Conservation (phyloP, 2,888 invertebrate species). For the Hipparchia semele region DNA sequence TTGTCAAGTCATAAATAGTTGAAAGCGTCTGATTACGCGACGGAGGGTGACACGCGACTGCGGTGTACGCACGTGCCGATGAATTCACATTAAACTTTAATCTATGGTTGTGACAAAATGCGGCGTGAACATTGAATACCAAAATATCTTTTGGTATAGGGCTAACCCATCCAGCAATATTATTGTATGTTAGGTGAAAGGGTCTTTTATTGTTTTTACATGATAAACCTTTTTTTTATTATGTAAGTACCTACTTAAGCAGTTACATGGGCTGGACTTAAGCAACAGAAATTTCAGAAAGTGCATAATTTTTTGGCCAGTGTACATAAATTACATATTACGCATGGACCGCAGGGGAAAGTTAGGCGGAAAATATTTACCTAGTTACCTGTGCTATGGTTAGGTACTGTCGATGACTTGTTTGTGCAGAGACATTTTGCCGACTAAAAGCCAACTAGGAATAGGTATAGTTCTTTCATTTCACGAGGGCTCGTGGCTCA, state of each 20-base stretch:
- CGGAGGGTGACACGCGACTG: slow-evolving; percentile 54
- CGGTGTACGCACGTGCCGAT: slow-evolving; percentile 51
- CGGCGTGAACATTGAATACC: not conserved
- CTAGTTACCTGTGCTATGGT: no score
- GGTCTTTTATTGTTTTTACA: slow-evolving; percentile 1
- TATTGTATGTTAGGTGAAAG: not conserved
- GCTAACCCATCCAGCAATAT: not conserved
- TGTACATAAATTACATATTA: no score
- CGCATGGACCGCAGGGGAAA: no score
- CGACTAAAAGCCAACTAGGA: no score
- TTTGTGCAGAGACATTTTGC: not conserved
- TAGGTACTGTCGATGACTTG: not conserved
- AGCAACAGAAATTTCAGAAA: no score
- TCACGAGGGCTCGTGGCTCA: no score
- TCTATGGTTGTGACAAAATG: slow-evolving; percentile 28
- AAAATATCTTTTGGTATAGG: not conserved
- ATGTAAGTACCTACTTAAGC: no score
- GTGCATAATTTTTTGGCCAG: no score
- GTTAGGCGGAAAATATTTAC: no score
- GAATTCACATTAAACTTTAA: slow-evolving; percentile 43
- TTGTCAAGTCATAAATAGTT: slow-evolving; percentile 41
- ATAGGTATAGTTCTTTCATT: no score
- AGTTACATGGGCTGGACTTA: no score
- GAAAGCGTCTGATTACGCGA: slow-evolving; percentile 35
- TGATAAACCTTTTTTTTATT: no score